Evolutionary conservation across 1,140 invertebrate species (phyloP).

Genomic region (Pogonomyrmex barbatus): DNA sequence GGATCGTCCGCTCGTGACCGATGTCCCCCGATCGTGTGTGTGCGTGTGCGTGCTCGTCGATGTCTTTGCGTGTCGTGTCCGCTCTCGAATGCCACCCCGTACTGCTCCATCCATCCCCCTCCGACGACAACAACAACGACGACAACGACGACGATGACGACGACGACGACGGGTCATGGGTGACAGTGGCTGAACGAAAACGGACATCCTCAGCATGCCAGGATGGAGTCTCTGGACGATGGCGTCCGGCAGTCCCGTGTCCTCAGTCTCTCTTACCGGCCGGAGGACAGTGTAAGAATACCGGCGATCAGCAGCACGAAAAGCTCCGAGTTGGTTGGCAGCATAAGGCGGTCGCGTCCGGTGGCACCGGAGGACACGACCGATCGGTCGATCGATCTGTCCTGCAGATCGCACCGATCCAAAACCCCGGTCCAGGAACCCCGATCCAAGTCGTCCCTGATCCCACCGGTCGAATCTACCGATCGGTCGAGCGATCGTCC

Average conservation of each 20-base stretch:
- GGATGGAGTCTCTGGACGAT: slow-evolving; percentile 53
- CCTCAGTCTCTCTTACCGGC: slow-evolving; percentile 80
- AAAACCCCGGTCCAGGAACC: slow-evolving; percentile 17
- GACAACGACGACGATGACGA: slow-evolving; percentile 35
- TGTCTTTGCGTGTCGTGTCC: slow-evolving; percentile 65
- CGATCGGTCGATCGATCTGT: slow-evolving; percentile 24
- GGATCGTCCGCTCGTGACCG: slow-evolving; percentile 43
- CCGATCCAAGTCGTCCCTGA: slow-evolving; percentile 41
- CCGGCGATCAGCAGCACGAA: slow-evolving; percentile 72
- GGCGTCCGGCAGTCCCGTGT: slow-evolving; percentile 61
- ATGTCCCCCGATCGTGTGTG: slow-evolving; percentile 35
- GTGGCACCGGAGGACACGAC: slow-evolving; percentile 20
- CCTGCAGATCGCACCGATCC: slow-evolving; percentile 1
- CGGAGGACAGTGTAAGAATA: slow-evolving; percentile 80
- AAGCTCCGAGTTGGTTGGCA: slow-evolving; percentile 64
- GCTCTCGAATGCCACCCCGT: slow-evolving; percentile 62
- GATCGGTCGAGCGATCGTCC: slow-evolving; percentile 40
- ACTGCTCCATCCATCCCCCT: slow-evolving; percentile 39
- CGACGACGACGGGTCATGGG: neutral
- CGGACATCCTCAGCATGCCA: slow-evolving; percentile 73
- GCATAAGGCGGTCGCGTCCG: slow-evolving; percentile 64
- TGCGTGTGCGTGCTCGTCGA: slow-evolving; percentile 39
- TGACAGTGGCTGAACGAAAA: slow-evolving; percentile 84
- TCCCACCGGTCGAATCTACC: neutral
- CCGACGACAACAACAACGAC: slow-evolving; percentile 35